A percentile compares a stretch with the other conserved stretches of the same genome.
These are phyloP conservation scores for Cosmia pyralina DNA, from an alignment of 2,888 invertebrate genomes.

Conservation along the genomic window DNA sequence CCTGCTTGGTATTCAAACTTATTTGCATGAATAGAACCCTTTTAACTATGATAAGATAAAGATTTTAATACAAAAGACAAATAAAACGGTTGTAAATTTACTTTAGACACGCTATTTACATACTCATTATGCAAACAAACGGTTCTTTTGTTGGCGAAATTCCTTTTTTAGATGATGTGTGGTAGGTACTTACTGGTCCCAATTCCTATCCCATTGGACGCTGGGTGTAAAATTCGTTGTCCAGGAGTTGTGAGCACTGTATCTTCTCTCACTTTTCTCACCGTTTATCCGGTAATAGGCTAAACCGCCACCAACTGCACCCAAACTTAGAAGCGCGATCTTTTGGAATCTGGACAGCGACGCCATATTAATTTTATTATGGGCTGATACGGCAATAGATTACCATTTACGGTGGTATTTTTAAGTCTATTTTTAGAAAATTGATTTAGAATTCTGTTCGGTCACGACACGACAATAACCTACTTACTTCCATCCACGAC, in stretches of 20 bases:
- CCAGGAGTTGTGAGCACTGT: slow-evolving; percentile 91
- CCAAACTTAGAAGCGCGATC: slow-evolving; percentile 90
- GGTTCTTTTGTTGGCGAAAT: neutral
- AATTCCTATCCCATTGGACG: slow-evolving; percentile 95
- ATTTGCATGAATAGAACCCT: slow-evolving; percentile 11
- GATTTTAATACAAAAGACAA: slow-evolving; percentile 1
- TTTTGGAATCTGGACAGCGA: slow-evolving; percentile 90
- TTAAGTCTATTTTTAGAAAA: slow-evolving; percentile 23
- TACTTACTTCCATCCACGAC: slow-evolving; percentile 29
- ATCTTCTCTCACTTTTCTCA: slow-evolving; percentile 82
- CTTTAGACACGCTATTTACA: slow-evolving; percentile 26
- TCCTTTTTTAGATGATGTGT: neutral
- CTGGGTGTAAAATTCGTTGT: slow-evolving; percentile 92
- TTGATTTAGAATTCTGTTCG: slow-evolving; percentile 23
- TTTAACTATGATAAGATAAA: neutral
- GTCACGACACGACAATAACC: slow-evolving; percentile 53
- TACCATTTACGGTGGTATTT: slow-evolving; percentile 39
- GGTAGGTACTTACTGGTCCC: slow-evolving; percentile 93
- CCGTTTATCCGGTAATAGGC: slow-evolving; percentile 90
- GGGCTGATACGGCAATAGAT: slow-evolving; percentile 22
- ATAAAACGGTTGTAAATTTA: slow-evolving; percentile 1
- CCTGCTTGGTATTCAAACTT: slow-evolving; percentile 1
- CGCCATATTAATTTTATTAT: slow-evolving; percentile 81
- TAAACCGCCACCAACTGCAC: slow-evolving; percentile 92
- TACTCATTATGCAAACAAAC: slow-evolving; percentile 21